These are phyloP conservation scores for Zaprionus lineosus DNA, from an alignment of 2,888 invertebrate species.

Conservation along the genomic window DNA sequence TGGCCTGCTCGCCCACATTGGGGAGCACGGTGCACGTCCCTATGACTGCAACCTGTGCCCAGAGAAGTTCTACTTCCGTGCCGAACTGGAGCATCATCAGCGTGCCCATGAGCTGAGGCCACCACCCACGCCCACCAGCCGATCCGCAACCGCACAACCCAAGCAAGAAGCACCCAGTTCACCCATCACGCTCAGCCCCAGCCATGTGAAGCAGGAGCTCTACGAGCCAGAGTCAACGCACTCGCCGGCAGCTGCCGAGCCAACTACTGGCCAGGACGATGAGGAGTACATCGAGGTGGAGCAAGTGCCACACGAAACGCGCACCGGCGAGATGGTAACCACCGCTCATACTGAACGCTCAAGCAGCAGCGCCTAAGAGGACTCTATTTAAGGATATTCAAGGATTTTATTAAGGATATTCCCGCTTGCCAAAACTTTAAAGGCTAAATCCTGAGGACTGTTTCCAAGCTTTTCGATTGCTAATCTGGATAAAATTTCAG, in stretches of 20 bases:
- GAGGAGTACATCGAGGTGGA: slow-evolving; percentile 83
- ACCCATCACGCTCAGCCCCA: slow-evolving; percentile 28
- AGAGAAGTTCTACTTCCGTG: slow-evolving; percentile 94
- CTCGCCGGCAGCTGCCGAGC: slow-evolving; percentile 28
- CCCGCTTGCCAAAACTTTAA: neutral
- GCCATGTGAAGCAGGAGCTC: slow-evolving; percentile 60
- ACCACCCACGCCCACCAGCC: neutral
- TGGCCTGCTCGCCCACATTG: slow-evolving; percentile 91
- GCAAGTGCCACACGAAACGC: slow-evolving; percentile 73
- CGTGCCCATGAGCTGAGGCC: slow-evolving; percentile 84
- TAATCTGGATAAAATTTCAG: too few relatives aligned
- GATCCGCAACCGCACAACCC: neutral
- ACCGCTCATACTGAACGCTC: slow-evolving; percentile 54
- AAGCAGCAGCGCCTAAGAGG: slow-evolving; percentile 61
- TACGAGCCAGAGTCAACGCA: slow-evolving; percentile 56
- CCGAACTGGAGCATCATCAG: slow-evolving; percentile 94
- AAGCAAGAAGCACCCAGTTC: slow-evolving; percentile 40
- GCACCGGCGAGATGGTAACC: slow-evolving; percentile 28
- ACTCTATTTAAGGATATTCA: neutral
- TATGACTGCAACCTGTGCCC: slow-evolving; percentile 93
- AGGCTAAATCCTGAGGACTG: neutral
- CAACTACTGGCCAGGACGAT: slow-evolving; percentile 72
- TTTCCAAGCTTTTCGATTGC: neutral
- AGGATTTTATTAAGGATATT: neutral
- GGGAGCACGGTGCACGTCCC: slow-evolving; percentile 92